These are phyloP conservation scores for Drosophila novamexicana DNA, from an alignment of 1,140 invertebrate genomes.

Conservation along the genomic window DNA sequence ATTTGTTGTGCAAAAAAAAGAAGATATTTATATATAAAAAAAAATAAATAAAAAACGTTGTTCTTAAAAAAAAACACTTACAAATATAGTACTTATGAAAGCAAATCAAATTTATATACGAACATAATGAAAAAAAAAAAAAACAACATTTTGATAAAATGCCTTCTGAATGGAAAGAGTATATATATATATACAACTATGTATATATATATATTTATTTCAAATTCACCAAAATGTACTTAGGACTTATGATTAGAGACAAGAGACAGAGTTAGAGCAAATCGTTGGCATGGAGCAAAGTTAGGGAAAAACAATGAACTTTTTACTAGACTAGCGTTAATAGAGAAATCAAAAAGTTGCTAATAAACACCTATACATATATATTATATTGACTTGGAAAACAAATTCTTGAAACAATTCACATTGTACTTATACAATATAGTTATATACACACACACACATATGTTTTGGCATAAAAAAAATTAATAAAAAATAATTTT, in stretches of 20 bases:
- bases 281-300: conserved; percentile 6
- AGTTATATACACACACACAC: background rate
- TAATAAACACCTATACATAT: conserved; percentile 11
- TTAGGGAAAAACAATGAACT: conserved; percentile 44
- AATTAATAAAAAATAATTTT: background rate
- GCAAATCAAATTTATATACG: conserved; percentile 23
- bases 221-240: conserved; percentile 31
- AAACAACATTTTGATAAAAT: conserved; percentile 54
- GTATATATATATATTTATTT: conserved; percentile 27
- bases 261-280: conserved; percentile 19
- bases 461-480: background rate
- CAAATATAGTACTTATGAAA: conserved; percentile 6
- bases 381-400: conserved; percentile 21
- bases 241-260: conserved; percentile 23
- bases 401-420: conserved; percentile 21
- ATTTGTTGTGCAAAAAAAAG: conserved; percentile 25
- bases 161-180: conserved; percentile 52
- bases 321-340: conserved; percentile 41
- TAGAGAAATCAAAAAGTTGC: conserved; percentile 33
- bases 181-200: background rate
- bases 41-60: conserved; percentile 1
- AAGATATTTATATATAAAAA: background rate
- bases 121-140: background rate
- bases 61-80: conserved; percentile 7
- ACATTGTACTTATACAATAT: conserved; percentile 37